Evolutionary conservation across 64 coral and sea anemone genomes (phyloP), one percentile per base, ranked within the genome.

Genomic region (Porites lutea): DNA sequence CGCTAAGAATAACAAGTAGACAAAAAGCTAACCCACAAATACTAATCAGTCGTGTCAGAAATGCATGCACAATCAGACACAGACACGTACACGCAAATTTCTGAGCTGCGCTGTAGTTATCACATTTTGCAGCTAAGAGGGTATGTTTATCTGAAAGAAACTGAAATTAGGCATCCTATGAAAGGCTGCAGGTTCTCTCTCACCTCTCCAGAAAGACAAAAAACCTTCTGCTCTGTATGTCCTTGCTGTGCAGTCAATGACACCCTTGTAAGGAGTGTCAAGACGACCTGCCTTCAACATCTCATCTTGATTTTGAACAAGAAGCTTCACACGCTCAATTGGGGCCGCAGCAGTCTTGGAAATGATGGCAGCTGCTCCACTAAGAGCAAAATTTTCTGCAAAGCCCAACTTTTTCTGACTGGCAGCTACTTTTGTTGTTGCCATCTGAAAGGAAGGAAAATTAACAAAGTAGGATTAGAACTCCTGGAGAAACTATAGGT

Each of bases 301-400:
- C 62, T 98, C 96, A 98, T 98, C 96, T 72, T 98, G 96, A 74
- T 98, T 98, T 59, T 98, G 96, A 59, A 98, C 96, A 76, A 98
- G 65, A 73, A 98, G 93, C 83, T 98, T 98, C 19, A 98, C 94
- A 75, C 96, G 90, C n/a, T 98, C 96, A 88, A 98, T 98, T 19
- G 96, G 96, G 52, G 96, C 96, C 2, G 96, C 96, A 66, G 96
- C 94, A 54, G 96, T 98, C 57, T 98, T 98, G 0, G 96, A 98
- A 59, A 98, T 98, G 53, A 98, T 95, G 18, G 96, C 96, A 47
- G 96, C 96, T 19, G 94, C 96, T 86, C 96, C 96, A 88, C 96
- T 98, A 46, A 98, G 93, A 51, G 80, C 96, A 98, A 98, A 98
- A 87, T 96, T 98, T 52, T 98, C 96, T 71, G 90, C 59, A 83